These are phyloP conservation scores for Pampusana beccarii DNA, from an alignment of 2,113 vertebrate genomes.

Conservation along the genomic window DNA sequence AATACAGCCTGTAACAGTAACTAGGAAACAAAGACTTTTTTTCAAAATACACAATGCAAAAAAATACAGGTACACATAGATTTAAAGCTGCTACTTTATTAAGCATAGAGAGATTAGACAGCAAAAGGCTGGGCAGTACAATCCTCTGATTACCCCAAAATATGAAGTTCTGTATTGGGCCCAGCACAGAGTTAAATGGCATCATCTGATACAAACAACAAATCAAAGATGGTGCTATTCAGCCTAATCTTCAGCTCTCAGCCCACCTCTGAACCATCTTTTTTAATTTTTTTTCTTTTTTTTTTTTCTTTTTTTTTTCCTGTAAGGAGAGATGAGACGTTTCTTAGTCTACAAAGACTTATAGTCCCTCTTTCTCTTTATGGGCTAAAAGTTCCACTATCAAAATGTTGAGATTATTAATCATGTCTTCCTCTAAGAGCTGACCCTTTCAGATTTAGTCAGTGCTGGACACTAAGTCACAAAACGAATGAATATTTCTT, in stretches of 20 bases:
- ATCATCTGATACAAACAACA: slow-evolving; percentile 28
- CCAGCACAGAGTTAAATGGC: slow-evolving; percentile 3
- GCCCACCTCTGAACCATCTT: slow-evolving; percentile 31
- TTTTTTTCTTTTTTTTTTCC: background rate
- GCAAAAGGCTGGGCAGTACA: background rate
- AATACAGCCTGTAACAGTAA: background rate
- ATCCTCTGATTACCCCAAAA: background rate
- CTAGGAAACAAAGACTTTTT: background rate
- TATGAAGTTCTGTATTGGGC: background rate
- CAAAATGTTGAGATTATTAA: slow-evolving; percentile 8
- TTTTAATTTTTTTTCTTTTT: background rate
- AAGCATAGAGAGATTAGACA: background rate
- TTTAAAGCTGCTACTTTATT: slow-evolving; percentile 22
- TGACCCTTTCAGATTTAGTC: slow-evolving; percentile 12
- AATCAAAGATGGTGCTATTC: slow-evolving; percentile 28
- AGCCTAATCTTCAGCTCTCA: background rate
- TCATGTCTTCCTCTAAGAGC: background rate
- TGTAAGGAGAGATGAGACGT: slow-evolving; percentile 4
- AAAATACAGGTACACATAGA: background rate
- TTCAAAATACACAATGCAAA: background rate
- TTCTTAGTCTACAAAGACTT: slow-evolving; percentile 42
- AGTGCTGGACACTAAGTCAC: background rate
- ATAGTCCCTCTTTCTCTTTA: slow-evolving; percentile 20
- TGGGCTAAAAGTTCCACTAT: background rate
- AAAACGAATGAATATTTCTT: background rate